Conservation (phyloP, 1,140 invertebrate genomes). For the Mercenaria mercenaria region DNA sequence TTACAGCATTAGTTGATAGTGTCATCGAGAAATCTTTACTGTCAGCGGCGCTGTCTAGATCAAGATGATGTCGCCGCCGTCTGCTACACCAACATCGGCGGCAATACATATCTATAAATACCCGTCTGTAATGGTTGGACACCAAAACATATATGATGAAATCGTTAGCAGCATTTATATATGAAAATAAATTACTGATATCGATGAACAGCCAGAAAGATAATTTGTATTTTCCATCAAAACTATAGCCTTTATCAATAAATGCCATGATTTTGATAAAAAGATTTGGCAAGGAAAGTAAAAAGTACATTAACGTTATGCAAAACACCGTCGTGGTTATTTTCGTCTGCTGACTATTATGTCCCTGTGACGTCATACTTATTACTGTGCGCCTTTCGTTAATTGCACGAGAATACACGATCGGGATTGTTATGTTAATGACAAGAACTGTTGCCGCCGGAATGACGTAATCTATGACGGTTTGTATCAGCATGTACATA, state of each 20-base stretch:
- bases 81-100: not conserved
- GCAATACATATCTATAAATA: slow-evolving; percentile 38
- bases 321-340: slow-evolving; percentile 43
- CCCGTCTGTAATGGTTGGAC: slow-evolving; percentile 15
- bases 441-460: not conserved
- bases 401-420: slow-evolving; percentile 19
- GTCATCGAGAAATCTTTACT: not conserved
- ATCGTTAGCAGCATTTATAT: slow-evolving; percentile 60
- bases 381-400: not conserved
- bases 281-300: slow-evolving; percentile 42
- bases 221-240: slow-evolving; percentile 44
- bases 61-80: not conserved
- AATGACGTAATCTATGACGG: slow-evolving; percentile 45
- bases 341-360: slow-evolving; percentile 38
- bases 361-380: not conserved
- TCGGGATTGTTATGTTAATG: slow-evolving; percentile 23
- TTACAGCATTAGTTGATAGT: not conserved
- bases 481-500: slow-evolving; percentile 8
- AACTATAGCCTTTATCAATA: slow-evolving; percentile 51
- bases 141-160: slow-evolving; percentile 36
- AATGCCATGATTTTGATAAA: slow-evolving; percentile 56
- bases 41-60: not conserved
- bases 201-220: slow-evolving; percentile 51
- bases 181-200: slow-evolving; percentile 48
- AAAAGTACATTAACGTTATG: slow-evolving; percentile 42